Percentiles rank a stretch among this genome's conserved stretches.
Conservation (phyloP, 2,113 vertebrate genomes). For the Microcebus tavaratra region DNA sequence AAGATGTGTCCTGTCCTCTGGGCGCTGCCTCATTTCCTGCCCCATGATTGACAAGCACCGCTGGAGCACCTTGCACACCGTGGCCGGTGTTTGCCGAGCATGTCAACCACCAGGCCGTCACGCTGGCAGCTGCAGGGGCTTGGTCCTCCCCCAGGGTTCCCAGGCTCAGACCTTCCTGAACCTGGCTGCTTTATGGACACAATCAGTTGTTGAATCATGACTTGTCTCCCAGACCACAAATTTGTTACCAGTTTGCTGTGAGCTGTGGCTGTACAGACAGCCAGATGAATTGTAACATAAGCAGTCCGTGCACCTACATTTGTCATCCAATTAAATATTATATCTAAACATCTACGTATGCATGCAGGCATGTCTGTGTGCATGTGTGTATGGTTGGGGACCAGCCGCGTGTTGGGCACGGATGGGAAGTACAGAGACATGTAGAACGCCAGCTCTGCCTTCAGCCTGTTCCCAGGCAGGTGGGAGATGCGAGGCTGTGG, state of each 20-base stretch:
- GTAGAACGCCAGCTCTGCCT: background rate
- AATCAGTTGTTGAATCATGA: background rate
- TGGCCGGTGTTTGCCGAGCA: accelerated
- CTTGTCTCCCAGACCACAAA: background rate
- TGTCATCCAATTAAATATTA: background rate
- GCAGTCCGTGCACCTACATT: no score
- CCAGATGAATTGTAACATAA: background rate
- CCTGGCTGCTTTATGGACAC: background rate
- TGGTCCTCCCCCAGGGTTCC: background rate
- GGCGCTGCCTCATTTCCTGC: background rate
- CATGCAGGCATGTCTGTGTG: no score
- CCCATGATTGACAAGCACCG: background rate
- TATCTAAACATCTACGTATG: no score
- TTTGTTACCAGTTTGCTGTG: background rate
- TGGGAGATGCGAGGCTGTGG: background rate
- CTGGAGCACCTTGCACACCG: background rate
- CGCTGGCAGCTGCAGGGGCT: background rate
- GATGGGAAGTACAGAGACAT: background rate
- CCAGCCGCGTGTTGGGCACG: background rate
- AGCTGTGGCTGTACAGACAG: background rate
- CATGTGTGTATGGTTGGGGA: no score
- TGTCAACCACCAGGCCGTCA: accelerated
- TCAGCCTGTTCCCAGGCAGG: background rate
- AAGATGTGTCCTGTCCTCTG: background rate
- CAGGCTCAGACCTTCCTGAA: background rate